These are phyloP conservation scores for Phaethornis superciliosus DNA, from an alignment of 2,113 vertebrate genomes.

Conservation along the genomic window DNA sequence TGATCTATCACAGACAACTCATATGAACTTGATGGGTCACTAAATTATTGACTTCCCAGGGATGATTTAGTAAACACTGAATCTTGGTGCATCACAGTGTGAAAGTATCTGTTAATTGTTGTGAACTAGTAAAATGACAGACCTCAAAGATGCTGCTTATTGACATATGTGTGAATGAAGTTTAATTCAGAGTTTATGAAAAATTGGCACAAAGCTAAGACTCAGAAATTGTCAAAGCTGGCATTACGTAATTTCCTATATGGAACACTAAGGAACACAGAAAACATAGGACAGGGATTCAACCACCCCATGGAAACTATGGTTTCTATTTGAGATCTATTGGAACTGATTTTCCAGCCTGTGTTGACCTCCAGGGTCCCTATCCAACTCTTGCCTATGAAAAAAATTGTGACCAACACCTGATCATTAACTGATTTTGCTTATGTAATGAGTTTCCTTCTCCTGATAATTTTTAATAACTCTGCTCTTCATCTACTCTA, in stretches of 20 bases:
- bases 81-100: background rate
- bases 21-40: background rate
- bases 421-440: background rate
- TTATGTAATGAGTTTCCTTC: background rate
- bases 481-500: background rate
- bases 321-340: background rate
- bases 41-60: background rate
- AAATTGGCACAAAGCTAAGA: background rate
- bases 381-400: background rate
- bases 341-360: background rate
- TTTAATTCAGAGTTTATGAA: background rate
- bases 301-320: background rate
- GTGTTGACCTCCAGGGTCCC: background rate
- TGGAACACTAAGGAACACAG: background rate
- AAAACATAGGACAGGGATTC: background rate
- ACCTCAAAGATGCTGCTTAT: background rate
- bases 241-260: background rate
- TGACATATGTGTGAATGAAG: background rate
- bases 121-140: background rate
- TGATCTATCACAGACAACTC: background rate
- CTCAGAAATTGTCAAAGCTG: background rate
- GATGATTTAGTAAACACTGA: background rate
- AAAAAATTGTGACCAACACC: background rate
- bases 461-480: accelerated
- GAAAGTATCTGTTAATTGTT: background rate